phyloP scores from a whole-genome alignment of 1,140 invertebrate species.

The Bombus superbus region DNA sequence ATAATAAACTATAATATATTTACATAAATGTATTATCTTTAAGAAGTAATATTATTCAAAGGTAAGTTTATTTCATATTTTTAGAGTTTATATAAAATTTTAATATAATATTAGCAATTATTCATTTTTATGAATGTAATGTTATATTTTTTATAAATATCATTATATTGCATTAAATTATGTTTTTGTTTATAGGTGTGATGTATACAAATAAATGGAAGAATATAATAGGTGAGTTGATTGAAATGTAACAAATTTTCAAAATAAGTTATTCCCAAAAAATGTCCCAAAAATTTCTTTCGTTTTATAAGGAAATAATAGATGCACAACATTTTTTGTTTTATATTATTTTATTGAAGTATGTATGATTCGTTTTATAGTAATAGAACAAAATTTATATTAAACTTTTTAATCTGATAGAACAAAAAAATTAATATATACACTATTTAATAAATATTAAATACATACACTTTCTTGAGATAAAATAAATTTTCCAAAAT shows the following conservation, averaged over 20 bases:
- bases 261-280: not conserved
- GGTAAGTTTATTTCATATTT: conserved; percentile 21
- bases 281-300: no score
- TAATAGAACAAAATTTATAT: not conserved
- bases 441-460: conserved; percentile 14
- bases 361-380: no score
- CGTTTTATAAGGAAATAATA: no score
- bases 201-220: conserved; percentile 43
- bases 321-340: no score
- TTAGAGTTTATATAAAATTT: not conserved
- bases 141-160: not conserved
- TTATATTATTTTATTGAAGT: no score
- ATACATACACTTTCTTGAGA: not conserved
- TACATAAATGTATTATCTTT: not conserved
- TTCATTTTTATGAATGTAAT: not conserved
- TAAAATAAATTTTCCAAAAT: conserved; percentile 16
- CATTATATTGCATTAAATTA: conserved; percentile 10
- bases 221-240: conserved; percentile 53
- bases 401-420: not conserved
- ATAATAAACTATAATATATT: conserved; percentile 5
- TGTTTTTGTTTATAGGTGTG: conserved; percentile 48
- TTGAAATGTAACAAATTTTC: conserved; percentile 5
- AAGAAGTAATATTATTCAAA: conserved; percentile 1
- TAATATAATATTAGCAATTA: not conserved
- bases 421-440: not conserved